Evolutionary conservation across 2,113 vertebrate species (phyloP), one percentile per base, ranked within the genome.

Genomic region (Pardalotus punctatus): DNA sequence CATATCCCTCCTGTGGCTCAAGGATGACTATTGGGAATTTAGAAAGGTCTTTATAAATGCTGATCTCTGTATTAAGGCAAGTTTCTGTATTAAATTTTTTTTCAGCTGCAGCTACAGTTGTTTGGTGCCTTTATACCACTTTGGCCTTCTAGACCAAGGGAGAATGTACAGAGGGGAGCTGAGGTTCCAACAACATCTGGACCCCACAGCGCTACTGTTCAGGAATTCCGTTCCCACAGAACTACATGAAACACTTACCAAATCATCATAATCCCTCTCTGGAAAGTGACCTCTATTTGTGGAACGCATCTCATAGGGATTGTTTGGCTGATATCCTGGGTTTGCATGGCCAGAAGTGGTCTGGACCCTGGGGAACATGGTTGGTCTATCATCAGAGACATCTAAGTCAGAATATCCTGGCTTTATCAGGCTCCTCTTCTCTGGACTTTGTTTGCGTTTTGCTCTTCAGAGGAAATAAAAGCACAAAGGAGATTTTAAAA

Each of bases 351-450:
- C 74, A 73, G 81, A 77, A 62, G 82, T 94, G 58, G 88, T 80
- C 78, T 72, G 86, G 43, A 97, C 78, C 76, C 84, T 96, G 70
- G 97, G 97, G n/a, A 97, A 97, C 11, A 3, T 72, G 29, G 9
- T 29, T 9, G 25, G 73, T 76, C 27, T 66, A 0, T 29, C 69
- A 14, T 40, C 80, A 88, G 7, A 19, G 12, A 3, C 6, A 24
- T 27, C 11, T 15, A 3, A 7, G 21, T 38, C 33, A 2, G 58
- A 65, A 83, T 92, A 38, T 16, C 8, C 47, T 80, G 86, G 2
- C 14, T 64, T 77, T 14, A 97, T 80, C 86, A 97, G 70, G 12
- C 12, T 92, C 42, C 3, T 96, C 60, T 36, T 79, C 87, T 96
- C 96, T 31, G 70, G 79, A 61, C 53, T 66, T 57, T 2, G 17